These are phyloP conservation scores for Macroramphosus scolopax DNA, from an alignment of 2,797 vertebrate species.

Conservation along the genomic window DNA sequence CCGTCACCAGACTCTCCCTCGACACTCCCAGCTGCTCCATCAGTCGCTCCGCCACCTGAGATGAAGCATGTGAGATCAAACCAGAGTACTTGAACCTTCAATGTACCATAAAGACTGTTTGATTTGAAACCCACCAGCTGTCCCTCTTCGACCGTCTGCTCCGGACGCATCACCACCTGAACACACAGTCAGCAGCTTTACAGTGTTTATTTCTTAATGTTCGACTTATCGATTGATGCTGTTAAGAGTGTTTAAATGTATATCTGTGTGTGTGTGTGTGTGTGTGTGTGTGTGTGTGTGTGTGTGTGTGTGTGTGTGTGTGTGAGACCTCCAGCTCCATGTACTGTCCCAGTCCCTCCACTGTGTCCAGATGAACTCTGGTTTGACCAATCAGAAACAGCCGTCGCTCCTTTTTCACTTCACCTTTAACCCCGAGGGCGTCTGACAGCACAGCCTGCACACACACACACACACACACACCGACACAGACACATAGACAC, in stretches of 20 bases:
- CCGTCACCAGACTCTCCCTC: conserved; percentile 74
- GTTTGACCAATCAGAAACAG: conserved; percentile 84
- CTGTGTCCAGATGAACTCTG: conserved; percentile 77
- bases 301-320: conserved; percentile 8
- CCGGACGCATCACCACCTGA: conserved; percentile 82
- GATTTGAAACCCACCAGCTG: conserved; percentile 50
- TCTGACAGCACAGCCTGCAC: conserved; percentile 74
- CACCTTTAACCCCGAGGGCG: conserved; percentile 79
- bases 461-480: conserved; percentile 4
- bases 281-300: conserved; percentile 1
- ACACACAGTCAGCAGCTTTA: no score
- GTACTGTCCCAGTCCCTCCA: conserved; percentile 80
- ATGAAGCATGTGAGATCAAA: neutral
- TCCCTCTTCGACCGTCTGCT: conserved; percentile 77
- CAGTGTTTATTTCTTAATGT: no score
- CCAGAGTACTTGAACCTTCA: neutral
- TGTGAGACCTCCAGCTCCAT: conserved; percentile 84
- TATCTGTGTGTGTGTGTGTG: no score
- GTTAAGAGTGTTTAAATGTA: no score
- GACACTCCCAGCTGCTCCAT: conserved; percentile 78
- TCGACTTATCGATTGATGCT: no score
- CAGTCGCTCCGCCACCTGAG: conserved; percentile 68
- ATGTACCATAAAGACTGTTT: no score
- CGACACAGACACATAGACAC: no score
- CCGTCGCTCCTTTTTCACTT: conserved; percentile 78